Evolutionary conservation across 2,113 vertebrate species (phyloP), one percentile per base, ranked within the genome.

Genomic region (Numida meleagris): DNA sequence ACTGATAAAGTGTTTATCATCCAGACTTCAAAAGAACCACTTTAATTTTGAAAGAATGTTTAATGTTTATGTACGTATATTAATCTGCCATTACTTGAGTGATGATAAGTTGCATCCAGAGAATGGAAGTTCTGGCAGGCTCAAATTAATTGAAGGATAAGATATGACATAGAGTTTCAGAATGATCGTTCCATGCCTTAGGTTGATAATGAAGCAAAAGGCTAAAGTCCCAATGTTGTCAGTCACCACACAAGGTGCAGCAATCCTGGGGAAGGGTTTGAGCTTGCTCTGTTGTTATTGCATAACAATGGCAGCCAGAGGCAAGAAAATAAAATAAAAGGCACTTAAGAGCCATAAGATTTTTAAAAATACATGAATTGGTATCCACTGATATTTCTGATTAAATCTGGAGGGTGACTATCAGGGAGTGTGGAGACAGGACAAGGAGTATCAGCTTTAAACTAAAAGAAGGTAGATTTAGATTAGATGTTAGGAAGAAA

Each of bases 121-220:
- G 50, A 91, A 73, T 62, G 53, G 59, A 91, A 80, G 31, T 76
- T 90, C 74, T 87, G 66, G 29, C 74, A 80, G 36, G n/a, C 70
- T 93, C 25, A 82, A 89, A 92, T 89, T 84, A 93, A 90, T 62
- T 85, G 74, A 82, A 33, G 67, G 4, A 12, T 87, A 73, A 89
- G 34, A 80, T 38, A 59, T 13, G 67, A 80, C 74, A 85, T 31
- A 34, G 74, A 89, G 34, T 92, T 94, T 94, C 67, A 66, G 23
- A 93, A 85, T 82, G 23, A 77, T 85, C 63, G 43, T 74, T 87
- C 59, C 55, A 74, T 73, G 46, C 87, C 53, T 82, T 82, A 82
- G 55, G 55, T 78, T 73, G 55, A 33, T 78, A 73, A 53, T 51
- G 67, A 92, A 59, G 31, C 42, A 92, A 45, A 82, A 91, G 33